Percentiles rank a stretch among this genome's conserved stretches.
Evolutionary conservation across 2,113 vertebrate species (phyloP).

Genomic region (Falco punctatus): DNA sequence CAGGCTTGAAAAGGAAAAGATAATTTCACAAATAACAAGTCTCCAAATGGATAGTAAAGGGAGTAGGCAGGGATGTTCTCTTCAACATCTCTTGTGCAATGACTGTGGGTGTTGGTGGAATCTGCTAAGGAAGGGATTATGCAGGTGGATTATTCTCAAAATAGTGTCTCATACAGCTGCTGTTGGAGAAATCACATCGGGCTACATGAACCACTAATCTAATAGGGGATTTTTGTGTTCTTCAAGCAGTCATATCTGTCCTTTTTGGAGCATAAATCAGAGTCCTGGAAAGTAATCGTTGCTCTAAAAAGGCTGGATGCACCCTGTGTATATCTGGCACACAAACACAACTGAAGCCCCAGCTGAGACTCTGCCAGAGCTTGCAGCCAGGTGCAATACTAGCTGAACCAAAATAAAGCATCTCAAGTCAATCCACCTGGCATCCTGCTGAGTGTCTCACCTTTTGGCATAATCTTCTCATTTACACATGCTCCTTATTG

Average conservation of each 20-base stretch:
- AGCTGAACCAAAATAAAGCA: not conserved
- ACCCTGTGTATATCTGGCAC: not conserved
- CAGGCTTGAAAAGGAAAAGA: not conserved
- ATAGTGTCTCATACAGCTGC: not conserved
- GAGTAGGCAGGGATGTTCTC: not conserved
- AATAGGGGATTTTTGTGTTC: not conserved
- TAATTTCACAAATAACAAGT: not conserved
- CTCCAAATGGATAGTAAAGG: not conserved
- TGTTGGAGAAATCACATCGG: not conserved
- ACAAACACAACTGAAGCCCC: not conserved
- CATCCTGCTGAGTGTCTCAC: not conserved
- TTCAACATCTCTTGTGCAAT: not conserved
- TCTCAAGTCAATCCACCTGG: conserved; percentile 6
- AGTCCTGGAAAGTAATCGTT: not conserved
- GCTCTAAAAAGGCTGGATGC: not conserved
- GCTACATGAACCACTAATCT: not conserved
- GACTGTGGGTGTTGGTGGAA: not conserved
- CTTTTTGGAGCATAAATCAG: not conserved
- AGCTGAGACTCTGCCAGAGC: not conserved
- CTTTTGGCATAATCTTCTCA: not conserved
- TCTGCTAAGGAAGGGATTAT: not conserved
- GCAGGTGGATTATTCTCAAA: not conserved
- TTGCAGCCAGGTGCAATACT: conserved; percentile 10
- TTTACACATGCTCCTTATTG: not conserved
- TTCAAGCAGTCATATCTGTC: not conserved